A percentile compares a stretch with the other conserved stretches of the same genome.
Conservation (phyloP, 2,797 vertebrate genomes). For the Eulemur coronatus region DNA sequence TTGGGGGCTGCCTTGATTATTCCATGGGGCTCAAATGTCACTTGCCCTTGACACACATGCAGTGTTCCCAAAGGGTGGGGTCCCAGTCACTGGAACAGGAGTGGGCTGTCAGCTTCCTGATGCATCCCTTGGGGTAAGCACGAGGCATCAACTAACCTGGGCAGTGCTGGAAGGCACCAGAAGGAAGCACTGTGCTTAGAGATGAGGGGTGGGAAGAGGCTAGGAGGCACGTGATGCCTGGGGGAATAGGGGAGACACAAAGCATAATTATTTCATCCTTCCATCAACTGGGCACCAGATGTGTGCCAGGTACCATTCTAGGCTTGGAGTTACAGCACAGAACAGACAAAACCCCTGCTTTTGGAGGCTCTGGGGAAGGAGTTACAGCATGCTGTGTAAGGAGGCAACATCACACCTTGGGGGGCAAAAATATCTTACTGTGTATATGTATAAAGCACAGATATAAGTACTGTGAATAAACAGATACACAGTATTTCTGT, state of each 20-base stretch:
- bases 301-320: neutral
- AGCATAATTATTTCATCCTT: neutral
- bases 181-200: neutral
- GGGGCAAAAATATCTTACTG: neutral
- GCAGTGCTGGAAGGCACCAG: neutral
- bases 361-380: neutral
- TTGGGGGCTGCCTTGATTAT: conserved; percentile 67
- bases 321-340: neutral
- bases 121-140: neutral
- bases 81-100: neutral
- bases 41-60: conserved; percentile 64
- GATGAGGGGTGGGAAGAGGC: neutral
- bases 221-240: neutral
- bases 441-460: neutral
- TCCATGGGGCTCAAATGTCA: conserved; percentile 65
- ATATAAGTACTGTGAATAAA: neutral
- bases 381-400: neutral
- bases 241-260: neutral
- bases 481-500: neutral
- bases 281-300: neutral
- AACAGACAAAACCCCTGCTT: neutral
- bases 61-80: neutral
- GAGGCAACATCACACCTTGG: neutral
- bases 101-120: conserved; percentile 25
- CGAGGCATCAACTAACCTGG: neutral